Percentiles rank a stretch among this genome's conserved stretches.
Evolutionary conservation across 2,888 invertebrate species (phyloP).

Genomic region (Apotomis capreana): DNA sequence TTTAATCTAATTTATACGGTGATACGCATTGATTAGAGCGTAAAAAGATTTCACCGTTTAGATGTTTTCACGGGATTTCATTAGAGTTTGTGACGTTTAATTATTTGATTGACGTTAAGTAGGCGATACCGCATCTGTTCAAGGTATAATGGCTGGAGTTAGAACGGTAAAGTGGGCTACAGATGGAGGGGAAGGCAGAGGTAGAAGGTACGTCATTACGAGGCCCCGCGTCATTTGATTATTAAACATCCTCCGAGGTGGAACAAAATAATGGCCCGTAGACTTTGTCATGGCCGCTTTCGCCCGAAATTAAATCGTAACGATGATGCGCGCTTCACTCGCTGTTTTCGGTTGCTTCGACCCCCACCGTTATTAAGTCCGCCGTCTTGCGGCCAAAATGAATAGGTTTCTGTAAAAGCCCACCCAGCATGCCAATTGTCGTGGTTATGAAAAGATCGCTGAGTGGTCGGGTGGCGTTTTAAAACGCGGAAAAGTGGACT

Average conservation of each 20-base stretch:
- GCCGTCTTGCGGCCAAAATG: slow-evolving; percentile 79
- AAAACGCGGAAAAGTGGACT: slow-evolving; percentile 48
- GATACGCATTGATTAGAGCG: slow-evolving; percentile 32
- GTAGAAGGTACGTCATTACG: slow-evolving; percentile 71
- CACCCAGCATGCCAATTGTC: slow-evolving; percentile 72
- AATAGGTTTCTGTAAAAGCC: slow-evolving; percentile 77
- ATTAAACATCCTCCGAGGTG: slow-evolving; percentile 80
- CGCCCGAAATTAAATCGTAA: slow-evolving; percentile 81
- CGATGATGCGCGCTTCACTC: slow-evolving; percentile 76
- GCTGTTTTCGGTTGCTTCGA: slow-evolving; percentile 63
- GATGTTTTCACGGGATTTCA: slow-evolving; percentile 23
- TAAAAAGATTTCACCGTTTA: slow-evolving; percentile 11
- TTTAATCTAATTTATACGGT: slow-evolving; percentile 40
- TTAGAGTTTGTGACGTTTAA: slow-evolving; percentile 27
- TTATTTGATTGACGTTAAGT: slow-evolving; percentile 45
- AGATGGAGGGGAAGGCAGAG: slow-evolving; percentile 58
- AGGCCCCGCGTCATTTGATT: slow-evolving; percentile 80
- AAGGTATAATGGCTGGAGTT: slow-evolving; percentile 54
- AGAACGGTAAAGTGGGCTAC: slow-evolving; percentile 68
- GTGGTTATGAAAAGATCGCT: slow-evolving; percentile 74
- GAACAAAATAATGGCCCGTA: slow-evolving; percentile 79
- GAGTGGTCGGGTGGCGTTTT: slow-evolving; percentile 62
- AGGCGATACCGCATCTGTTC: slow-evolving; percentile 58
- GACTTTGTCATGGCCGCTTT: slow-evolving; percentile 80
- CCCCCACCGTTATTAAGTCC: slow-evolving; percentile 73